phyloP scores from a whole-genome alignment of 1,140 invertebrate species.

The Cryptotermes secundus region DNA sequence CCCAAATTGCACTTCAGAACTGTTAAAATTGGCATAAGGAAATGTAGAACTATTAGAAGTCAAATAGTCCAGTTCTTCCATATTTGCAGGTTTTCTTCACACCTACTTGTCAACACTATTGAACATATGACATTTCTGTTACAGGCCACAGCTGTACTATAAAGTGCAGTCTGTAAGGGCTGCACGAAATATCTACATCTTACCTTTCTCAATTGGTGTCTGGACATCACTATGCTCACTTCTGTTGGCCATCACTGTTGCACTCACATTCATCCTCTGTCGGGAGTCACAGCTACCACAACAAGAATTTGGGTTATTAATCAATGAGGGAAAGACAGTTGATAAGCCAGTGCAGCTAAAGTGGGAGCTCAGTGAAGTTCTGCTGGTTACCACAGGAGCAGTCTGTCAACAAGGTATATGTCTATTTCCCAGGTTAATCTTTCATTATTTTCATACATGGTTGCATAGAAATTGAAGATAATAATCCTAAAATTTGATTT shows the following conservation, averaged over 20 bases:
- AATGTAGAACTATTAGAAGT: no score
- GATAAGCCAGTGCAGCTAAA: neutral
- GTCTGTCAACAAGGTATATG: constrained; percentile 31
- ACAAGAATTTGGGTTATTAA: neutral
- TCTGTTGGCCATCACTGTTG: constrained; percentile 30
- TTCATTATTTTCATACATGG: no score
- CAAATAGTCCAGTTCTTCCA: no score
- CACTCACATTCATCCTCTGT: constrained; percentile 31
- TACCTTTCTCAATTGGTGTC: constrained; percentile 30
- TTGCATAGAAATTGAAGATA: no score
- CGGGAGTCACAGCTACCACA: constrained; percentile 23
- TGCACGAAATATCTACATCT: constrained; percentile 27
- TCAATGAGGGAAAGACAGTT: neutral
- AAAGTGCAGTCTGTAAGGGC: constrained; percentile 23
- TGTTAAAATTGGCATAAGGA: no score
- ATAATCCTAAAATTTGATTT: no score
- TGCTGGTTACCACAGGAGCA: constrained; percentile 31
- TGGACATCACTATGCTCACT: constrained; percentile 26
- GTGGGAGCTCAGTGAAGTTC: constrained; percentile 33
- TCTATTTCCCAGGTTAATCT: no score
- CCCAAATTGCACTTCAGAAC: no score
- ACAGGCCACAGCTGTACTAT: constrained; percentile 29
- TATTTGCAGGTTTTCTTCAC: no score
- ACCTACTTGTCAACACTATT: no score
- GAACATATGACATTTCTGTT: neutral